Percentiles rank a stretch among this genome's conserved stretches.
Conservation (phyloP, 1,140 invertebrate genomes). For the Copidosoma floridanum region DNA sequence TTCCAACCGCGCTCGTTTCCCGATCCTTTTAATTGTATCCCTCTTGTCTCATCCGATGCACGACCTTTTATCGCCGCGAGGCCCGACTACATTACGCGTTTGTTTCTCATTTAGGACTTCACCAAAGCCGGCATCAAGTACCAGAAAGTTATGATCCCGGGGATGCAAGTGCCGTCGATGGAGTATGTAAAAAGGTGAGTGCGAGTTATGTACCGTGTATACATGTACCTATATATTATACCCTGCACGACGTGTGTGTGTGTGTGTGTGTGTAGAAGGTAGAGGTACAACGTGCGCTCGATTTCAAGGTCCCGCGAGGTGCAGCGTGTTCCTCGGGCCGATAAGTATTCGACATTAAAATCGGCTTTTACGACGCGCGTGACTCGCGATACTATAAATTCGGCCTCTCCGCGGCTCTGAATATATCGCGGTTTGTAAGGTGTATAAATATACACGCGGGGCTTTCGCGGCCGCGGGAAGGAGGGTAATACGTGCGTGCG, state of each 20-base stretch:
- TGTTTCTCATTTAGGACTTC: constrained; percentile 50
- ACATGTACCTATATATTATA: too few relatives aligned
- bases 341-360: constrained; percentile 18
- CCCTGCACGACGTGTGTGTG: constrained; percentile 8
- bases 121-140: constrained; percentile 49
- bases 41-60: too few relatives aligned
- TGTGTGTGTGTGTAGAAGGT: too few relatives aligned
- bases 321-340: background rate
- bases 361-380: constrained; percentile 12
- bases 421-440: too few relatives aligned
- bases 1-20: too few relatives aligned
- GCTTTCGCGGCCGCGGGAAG: background rate
- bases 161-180: constrained; percentile 52
- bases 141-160: constrained; percentile 57
- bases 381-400: too few relatives aligned
- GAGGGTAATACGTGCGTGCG: too few relatives aligned
- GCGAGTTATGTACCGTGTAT: too few relatives aligned
- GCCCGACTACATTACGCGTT: background rate
- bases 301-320: background rate
- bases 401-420: constrained; percentile 9
- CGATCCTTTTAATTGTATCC: too few relatives aligned
- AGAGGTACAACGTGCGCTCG: background rate
- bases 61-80: too few relatives aligned
- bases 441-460: background rate
- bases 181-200: constrained; percentile 42